These are phyloP conservation scores for Lordiphosa andalusiaca DNA, from an alignment of 2,888 invertebrate species.

Conservation along the genomic window DNA sequence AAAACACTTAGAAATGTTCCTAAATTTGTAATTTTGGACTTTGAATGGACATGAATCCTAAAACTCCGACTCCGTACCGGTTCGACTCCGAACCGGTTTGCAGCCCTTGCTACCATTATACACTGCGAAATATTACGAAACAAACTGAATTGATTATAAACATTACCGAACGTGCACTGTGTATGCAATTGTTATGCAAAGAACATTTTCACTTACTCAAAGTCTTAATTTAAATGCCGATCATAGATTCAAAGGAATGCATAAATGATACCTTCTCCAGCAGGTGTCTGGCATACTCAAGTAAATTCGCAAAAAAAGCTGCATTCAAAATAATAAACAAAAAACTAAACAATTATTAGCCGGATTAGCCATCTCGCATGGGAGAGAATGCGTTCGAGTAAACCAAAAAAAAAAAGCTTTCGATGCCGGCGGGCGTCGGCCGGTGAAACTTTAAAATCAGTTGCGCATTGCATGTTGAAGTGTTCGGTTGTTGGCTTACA, in stretches of 20 bases:
- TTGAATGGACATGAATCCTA: too few species aligned
- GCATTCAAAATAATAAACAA: too few species aligned
- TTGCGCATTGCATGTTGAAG: conserved; percentile 71
- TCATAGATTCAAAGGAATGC: conserved; percentile 56
- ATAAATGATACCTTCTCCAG: conserved; percentile 12
- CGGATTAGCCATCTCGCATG: conserved; percentile 43
- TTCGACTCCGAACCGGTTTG: too few species aligned
- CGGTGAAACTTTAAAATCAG: conserved; percentile 55
- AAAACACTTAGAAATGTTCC: too few species aligned
- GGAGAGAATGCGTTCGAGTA: conserved; percentile 26
- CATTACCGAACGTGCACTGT: conserved; percentile 4
- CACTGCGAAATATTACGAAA: too few species aligned
- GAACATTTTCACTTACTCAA: conserved; percentile 33
- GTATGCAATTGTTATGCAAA: conserved; percentile 54
- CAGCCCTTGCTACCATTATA: too few species aligned
- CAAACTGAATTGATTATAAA: too few species aligned
- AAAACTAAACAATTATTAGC: conserved; percentile 12
- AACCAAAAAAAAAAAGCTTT: conserved; percentile 33
- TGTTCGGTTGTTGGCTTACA: conserved; percentile 44
- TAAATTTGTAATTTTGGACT: too few species aligned
- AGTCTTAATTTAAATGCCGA: conserved; percentile 60
- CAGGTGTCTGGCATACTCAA: conserved; percentile 45
- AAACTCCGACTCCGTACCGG: too few species aligned
- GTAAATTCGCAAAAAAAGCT: too few species aligned
- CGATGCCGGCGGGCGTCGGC: conserved; percentile 29